Evolutionary conservation across 2,797 vertebrate genomes (phyloP).

Genomic region (Eupleurogrammus muticus): DNA sequence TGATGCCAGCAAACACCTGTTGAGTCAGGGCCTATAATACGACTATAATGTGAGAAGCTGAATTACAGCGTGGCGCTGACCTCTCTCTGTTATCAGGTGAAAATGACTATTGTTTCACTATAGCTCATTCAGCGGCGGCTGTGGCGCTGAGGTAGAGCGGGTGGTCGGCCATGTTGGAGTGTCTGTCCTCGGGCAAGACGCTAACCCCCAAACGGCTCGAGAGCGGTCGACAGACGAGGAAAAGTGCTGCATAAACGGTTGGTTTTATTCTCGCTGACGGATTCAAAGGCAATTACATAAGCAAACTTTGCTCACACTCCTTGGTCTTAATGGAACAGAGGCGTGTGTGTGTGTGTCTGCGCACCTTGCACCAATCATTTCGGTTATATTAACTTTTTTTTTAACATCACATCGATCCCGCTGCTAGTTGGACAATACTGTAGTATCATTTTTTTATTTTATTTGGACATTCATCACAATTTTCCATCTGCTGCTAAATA

Average conservation of each 20-base stretch:
- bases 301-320: conserved; percentile 62
- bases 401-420: too few species aligned
- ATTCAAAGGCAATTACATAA: conserved; percentile 62
- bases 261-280: background rate
- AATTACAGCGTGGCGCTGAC: background rate
- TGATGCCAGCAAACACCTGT: background rate
- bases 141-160: too few species aligned
- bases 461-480: background rate
- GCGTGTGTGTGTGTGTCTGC: conserved; percentile 3
- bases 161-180: too few species aligned
- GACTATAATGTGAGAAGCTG: background rate
- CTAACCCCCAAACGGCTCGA: too few species aligned
- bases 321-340: conserved; percentile 41
- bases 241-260: too few species aligned
- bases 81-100: background rate
- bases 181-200: too few species aligned
- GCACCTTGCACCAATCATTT: conserved; percentile 1
- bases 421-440: background rate
- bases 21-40: background rate
- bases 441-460: background rate
- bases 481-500: background rate
- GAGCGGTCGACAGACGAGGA: too few species aligned
- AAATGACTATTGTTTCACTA: background rate
- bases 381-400: too few species aligned
- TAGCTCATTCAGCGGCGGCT: too few species aligned